These are phyloP conservation scores for Selene dorsalis DNA, from an alignment of 2,797 vertebrate genomes.

Conservation along the genomic window DNA sequence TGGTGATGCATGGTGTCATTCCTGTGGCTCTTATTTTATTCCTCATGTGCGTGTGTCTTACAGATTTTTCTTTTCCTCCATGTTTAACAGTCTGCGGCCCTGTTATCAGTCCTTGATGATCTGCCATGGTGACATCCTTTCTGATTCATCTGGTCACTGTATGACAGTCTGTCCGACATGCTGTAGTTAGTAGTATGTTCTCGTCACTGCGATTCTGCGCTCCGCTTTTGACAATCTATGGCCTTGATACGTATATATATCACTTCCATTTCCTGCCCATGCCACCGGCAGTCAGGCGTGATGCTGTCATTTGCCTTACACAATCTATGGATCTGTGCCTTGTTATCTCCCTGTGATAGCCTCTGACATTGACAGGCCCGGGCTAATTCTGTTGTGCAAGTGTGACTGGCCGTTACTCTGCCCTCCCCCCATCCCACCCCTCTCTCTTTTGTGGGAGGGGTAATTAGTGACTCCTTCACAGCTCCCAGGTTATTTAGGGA, in stretches of 20 bases:
- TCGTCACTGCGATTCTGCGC: conserved; percentile 64
- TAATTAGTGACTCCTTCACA: conserved; percentile 83
- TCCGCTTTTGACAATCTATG: conserved; percentile 62
- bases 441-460: conserved; percentile 67
- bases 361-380: conserved; percentile 65
- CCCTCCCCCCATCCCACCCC: neutral
- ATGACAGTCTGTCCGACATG: conserved; percentile 76
- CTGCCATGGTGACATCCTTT: conserved; percentile 75
- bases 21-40: conserved; percentile 44
- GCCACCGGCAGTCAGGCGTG: conserved; percentile 52
- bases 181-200: conserved; percentile 74
- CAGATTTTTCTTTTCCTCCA: conserved; percentile 62
- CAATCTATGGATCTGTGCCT: conserved; percentile 74
- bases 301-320: conserved; percentile 57
- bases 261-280: conserved; percentile 66
- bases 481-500: conserved; percentile 83
- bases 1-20: conserved; percentile 32
- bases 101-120: conserved; percentile 75
- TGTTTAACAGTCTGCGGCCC: conserved; percentile 67
- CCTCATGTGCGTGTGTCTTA: conserved; percentile 39
- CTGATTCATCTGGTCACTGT: conserved; percentile 78
- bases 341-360: conserved; percentile 72
- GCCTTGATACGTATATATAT: conserved; percentile 62
- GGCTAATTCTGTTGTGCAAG: conserved; percentile 66
- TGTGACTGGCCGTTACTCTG: conserved; percentile 66